These are phyloP conservation scores for Marcusenius ussheri DNA, from an alignment of 2,113 vertebrate genomes.

Conservation along the genomic window DNA sequence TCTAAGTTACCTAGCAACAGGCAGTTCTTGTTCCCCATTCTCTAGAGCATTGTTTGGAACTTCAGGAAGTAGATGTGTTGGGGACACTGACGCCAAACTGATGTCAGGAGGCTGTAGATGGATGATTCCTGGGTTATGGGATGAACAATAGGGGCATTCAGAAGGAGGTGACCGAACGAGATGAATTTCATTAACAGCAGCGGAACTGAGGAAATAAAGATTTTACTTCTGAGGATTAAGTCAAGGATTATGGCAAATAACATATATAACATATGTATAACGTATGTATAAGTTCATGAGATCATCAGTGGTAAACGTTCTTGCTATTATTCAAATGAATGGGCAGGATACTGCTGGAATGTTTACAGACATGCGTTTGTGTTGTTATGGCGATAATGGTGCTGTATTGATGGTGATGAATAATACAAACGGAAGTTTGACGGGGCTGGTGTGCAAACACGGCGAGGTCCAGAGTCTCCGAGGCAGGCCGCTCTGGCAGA, in stretches of 20 bases:
- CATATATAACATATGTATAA: background rate
- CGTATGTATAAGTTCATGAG: background rate
- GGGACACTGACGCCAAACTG: background rate
- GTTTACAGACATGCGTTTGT: background rate
- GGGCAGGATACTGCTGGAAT: background rate
- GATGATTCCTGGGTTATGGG: background rate
- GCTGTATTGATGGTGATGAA: background rate
- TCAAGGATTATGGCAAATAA: background rate
- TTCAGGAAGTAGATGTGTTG: background rate
- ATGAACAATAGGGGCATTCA: background rate
- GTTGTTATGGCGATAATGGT: background rate
- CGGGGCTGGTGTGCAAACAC: background rate
- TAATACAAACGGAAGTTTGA: background rate
- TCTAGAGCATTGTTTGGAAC: background rate
- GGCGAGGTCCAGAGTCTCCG: background rate
- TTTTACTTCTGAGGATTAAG: background rate
- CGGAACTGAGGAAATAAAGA: background rate
- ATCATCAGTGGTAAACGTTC: background rate
- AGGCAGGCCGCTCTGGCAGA: background rate
- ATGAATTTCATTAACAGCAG: background rate
- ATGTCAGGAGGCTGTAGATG: background rate
- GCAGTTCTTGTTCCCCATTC: background rate
- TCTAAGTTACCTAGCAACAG: slow-evolving; percentile 13
- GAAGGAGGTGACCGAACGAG: background rate
- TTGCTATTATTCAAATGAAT: background rate